These are phyloP conservation scores for Ctenoplectra terminalis DNA, from an alignment of 1,140 invertebrate genomes.

Conservation along the genomic window DNA sequence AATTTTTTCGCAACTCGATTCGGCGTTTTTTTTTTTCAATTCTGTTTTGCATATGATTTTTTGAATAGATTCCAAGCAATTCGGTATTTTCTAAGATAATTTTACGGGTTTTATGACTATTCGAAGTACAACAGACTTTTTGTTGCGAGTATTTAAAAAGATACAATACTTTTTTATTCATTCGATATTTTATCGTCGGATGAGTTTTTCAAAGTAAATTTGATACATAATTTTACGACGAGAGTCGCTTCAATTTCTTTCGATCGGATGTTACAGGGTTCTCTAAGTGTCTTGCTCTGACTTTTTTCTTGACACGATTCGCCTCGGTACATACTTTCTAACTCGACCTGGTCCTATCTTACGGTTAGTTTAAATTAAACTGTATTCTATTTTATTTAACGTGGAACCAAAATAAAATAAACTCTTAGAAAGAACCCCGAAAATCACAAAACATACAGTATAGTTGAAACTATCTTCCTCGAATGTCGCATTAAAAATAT, in stretches of 20 bases:
- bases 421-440: neutral
- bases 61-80: neutral
- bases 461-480: no score
- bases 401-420: no score
- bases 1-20: slow-evolving; percentile 5
- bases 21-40: neutral
- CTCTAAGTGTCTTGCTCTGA: no score
- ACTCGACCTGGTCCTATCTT: neutral
- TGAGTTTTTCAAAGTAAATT: no score
- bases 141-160: no score
- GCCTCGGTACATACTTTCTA: neutral
- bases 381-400: no score
- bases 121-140: fast-evolving
- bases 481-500: neutral
- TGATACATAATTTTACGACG: no score
- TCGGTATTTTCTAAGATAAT: neutral
- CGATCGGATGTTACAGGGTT: no score
- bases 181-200: no score
- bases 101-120: neutral
- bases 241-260: no score
- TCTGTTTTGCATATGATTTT: neutral
- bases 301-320: no score
- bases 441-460: neutral
- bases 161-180: no score
- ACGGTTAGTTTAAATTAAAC: fast-evolving